Percentiles rank a stretch among this genome's conserved stretches.
Evolutionary conservation across 2,113 vertebrate genomes (phyloP).

Genomic region (Clupea harengus): DNA sequence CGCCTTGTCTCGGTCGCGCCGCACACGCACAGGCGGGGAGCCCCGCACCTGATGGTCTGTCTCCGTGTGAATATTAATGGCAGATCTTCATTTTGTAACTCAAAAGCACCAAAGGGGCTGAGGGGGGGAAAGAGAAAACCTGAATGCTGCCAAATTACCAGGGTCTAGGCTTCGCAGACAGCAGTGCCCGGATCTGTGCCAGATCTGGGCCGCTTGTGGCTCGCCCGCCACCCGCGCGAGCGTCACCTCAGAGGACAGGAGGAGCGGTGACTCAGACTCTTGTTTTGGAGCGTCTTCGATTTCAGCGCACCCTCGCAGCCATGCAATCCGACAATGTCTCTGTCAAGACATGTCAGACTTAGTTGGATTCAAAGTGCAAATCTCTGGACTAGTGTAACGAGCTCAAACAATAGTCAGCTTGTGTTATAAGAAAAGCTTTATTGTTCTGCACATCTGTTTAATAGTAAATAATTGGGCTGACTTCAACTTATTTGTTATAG

Average conservation of each 20-base stretch:
- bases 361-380: slow-evolving; percentile 15
- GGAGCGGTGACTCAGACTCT: not conserved
- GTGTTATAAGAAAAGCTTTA: not conserved
- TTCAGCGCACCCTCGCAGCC: not conserved
- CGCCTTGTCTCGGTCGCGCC: slow-evolving; percentile 65
- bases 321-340: slow-evolving; percentile 11
- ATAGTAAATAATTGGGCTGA: not conserved
- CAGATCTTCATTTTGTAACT: slow-evolving; percentile 39
- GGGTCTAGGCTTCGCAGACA: not conserved
- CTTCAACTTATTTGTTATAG: not conserved
- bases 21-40: slow-evolving; percentile 62
- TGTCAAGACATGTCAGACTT: slow-evolving; percentile 2
- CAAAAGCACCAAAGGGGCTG: not conserved
- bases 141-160: not conserved
- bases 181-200: not conserved
- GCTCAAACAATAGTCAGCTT: not conserved
- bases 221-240: not conserved
- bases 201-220: not conserved
- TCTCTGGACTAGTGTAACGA: not conserved
- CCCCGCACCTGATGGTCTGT: slow-evolving; percentile 60
- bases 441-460: slow-evolving; percentile 16
- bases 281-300: slow-evolving; percentile 8
- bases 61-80: slow-evolving; percentile 64
- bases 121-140: not conserved
- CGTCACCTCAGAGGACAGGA: not conserved